Evolutionary conservation across 2,888 invertebrate genomes (phyloP).

Genomic region (Drosophila niveifrons): DNA sequence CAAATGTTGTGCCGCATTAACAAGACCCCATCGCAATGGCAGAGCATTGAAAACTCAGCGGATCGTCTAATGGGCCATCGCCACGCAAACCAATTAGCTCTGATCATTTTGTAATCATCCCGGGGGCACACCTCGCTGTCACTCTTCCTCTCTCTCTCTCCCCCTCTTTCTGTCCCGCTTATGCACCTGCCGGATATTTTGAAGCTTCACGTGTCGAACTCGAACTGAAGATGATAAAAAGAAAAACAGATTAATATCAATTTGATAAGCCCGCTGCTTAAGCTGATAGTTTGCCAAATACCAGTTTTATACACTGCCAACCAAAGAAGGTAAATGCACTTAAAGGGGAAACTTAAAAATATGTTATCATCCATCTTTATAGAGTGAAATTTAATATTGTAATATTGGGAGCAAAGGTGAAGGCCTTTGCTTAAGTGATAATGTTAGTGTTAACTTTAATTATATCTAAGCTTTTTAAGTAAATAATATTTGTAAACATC

Average conservation of each 20-base stretch:
- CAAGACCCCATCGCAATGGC: background rate
- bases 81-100: constrained; percentile 30
- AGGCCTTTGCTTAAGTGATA: too few species aligned
- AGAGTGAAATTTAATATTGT: too few species aligned
- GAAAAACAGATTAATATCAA: constrained; percentile 35
- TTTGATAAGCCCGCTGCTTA: constrained; percentile 25
- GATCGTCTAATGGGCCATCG: constrained; percentile 4
- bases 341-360: background rate
- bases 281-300: constrained; percentile 18
- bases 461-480: too few species aligned
- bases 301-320: constrained; percentile 1
- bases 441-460: too few species aligned
- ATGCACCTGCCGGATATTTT: background rate
- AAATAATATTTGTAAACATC: too few species aligned
- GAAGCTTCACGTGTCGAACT: constrained; percentile 1
- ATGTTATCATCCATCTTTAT: too few species aligned
- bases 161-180: background rate
- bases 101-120: constrained; percentile 35
- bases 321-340: background rate
- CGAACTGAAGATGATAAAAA: constrained; percentile 18
- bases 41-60: constrained; percentile 6
- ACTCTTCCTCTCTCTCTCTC: background rate
- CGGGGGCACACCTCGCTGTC: constrained; percentile 19
- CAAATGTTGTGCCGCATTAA: background rate
- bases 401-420: too few species aligned